Percentiles rank a stretch among this genome's conserved stretches.
phyloP scores from a whole-genome alignment of 2,888 invertebrate species.

The Drosophila kanekoi region DNA sequence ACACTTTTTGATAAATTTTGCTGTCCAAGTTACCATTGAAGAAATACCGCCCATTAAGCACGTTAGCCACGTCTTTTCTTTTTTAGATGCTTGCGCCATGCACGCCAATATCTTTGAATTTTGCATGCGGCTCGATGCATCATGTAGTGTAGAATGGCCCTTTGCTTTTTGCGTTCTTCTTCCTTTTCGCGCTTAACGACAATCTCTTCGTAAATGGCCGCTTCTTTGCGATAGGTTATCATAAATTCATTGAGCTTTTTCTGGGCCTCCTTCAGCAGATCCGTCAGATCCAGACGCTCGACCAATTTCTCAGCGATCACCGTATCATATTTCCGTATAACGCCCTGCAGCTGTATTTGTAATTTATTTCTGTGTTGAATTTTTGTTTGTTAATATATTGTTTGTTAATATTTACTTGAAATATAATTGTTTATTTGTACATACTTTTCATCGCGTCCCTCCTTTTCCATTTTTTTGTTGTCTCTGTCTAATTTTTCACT shows the following conservation, averaged over 20 bases:
- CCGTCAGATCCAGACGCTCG: conserved; percentile 72
- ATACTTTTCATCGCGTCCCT: conserved; percentile 80
- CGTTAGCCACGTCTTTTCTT: neutral
- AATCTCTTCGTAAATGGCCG: conserved; percentile 74
- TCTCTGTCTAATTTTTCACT: conserved; percentile 59
- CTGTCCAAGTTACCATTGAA: neutral
- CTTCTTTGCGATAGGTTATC: conserved; percentile 66
- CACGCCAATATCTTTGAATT: conserved; percentile 44
- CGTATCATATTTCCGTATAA: conserved; percentile 82
- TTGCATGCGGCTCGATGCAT: conserved; percentile 39
- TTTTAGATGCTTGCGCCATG: conserved; percentile 28
- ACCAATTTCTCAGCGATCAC: conserved; percentile 79
- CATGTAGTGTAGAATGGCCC: conserved; percentile 8
- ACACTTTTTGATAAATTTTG: too few relatives aligned
- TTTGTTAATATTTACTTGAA: too few relatives aligned
- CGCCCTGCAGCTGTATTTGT: conserved; percentile 74
- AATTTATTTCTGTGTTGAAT: conserved; percentile 73
- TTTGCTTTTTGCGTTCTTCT: conserved; percentile 4
- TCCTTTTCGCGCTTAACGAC: conserved; percentile 71
- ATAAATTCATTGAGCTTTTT: conserved; percentile 70
- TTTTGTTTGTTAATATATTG: neutral
- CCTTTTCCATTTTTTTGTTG: conserved; percentile 67
- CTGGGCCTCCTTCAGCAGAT: conserved; percentile 59
- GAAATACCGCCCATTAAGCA: too few relatives aligned
- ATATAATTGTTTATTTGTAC: neutral